Conservation (phyloP, 2,888 invertebrate species). For the Ischnus inquisitorius region DNA sequence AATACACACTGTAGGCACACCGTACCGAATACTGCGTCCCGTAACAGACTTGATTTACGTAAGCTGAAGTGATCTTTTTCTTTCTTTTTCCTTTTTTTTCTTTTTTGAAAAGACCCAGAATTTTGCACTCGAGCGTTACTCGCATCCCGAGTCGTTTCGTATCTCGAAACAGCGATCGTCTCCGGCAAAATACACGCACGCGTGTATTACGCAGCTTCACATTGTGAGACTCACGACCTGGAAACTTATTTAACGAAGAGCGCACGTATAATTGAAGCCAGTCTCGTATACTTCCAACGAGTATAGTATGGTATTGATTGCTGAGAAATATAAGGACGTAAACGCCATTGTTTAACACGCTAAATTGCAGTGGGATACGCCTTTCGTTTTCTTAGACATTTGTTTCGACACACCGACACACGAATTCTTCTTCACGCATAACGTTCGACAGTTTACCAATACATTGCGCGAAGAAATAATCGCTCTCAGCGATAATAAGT, state of each 20-base stretch:
- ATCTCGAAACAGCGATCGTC: conserved; percentile 58
- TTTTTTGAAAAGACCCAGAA: conserved; percentile 44
- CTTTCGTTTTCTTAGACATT: background rate
- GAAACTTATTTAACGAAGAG: conserved; percentile 51
- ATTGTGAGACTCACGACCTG: conserved; percentile 51
- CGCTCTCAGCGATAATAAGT: conserved; percentile 42
- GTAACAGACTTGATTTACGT: conserved; percentile 63
- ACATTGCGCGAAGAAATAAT: conserved; percentile 41
- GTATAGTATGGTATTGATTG: background rate
- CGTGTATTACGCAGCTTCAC: conserved; percentile 50
- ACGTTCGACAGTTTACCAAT: conserved; percentile 30
- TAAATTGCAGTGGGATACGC: no score
- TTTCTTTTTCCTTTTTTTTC: conserved; percentile 25
- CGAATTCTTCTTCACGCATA: background rate
- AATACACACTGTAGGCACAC: background rate
- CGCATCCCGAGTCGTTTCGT: conserved; percentile 38
- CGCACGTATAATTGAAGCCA: conserved; percentile 44
- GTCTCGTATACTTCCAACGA: background rate
- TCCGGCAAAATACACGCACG: conserved; percentile 37
- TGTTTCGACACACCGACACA: background rate
- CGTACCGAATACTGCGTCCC: conserved; percentile 21
- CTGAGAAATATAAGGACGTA: no score
- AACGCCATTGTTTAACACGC: no score
- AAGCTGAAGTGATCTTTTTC: conserved; percentile 49
- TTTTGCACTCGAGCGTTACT: conserved; percentile 43